Evolutionary conservation across 2,113 vertebrate species (phyloP), one percentile per base, ranked within the genome.

Genomic region (Lepus timidus): DNA sequence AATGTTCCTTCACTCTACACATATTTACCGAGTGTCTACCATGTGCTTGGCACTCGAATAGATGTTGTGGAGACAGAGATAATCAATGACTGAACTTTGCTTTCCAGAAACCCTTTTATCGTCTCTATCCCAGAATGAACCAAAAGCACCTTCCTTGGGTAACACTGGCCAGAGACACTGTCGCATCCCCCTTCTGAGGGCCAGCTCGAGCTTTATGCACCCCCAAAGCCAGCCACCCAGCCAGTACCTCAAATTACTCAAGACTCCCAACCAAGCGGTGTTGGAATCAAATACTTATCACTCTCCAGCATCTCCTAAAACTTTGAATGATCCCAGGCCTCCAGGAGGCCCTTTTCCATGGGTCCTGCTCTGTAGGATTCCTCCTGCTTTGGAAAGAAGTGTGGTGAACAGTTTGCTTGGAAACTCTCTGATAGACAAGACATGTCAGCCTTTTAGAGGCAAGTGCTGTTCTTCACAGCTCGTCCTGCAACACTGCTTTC

Each of bases 201-300:
- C 36, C 55, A 80, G 13, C 16, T 79, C 94, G 39, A 89, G 25
- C 39, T 93, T 93, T 87, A 36, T 91, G 86, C 64, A 93, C 92
- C 93, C 25, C 12, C 39, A 95, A 95, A 81, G 3, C 27, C 27
- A 64, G 4, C 55, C 44, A 68, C 67, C 51, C 31, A 78, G 14
- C 29, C 74, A 95, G 39, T 4, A 11, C 55, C 62, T 49, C 3
- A 73, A 74, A 64, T 85, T 71, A 87, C 33, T 52, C n/a, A 90
- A 89, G 80, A 83, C 49, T 86, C 44, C 64, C 33, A 65, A 44
- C 78, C 85, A 93, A 79, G 20, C 22, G 61, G 80, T 4, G 17
- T 84, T 61, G 81, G 2, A 95, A n/a, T 75, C 88, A 90, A 93
- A 39, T 76, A 29, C 10, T 92, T 70, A 62, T 36, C 36, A 51